phyloP scores from a whole-genome alignment of 2,888 invertebrate genomes.

The Idaea aversata region DNA sequence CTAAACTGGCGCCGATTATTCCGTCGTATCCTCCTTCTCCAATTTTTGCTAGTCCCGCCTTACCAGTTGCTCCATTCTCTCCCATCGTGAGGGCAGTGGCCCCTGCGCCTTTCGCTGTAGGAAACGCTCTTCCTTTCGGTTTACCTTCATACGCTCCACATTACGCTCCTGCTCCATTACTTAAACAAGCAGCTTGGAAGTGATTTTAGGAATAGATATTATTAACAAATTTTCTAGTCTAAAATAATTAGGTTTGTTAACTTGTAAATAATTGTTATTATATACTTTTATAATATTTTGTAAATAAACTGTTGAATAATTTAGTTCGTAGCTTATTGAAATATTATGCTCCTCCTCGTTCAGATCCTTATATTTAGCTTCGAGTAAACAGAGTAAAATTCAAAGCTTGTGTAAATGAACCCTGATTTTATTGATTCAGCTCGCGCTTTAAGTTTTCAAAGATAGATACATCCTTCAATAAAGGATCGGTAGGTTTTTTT shows the following conservation, averaged over 20 bases:
- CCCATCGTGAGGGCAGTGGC: conserved; percentile 45
- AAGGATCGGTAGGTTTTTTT: no score
- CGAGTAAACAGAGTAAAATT: no score
- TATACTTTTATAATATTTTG: conserved; percentile 44
- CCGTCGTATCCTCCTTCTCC: conserved; percentile 32
- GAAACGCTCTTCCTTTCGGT: conserved; percentile 43
- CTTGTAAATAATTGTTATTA: conserved; percentile 36
- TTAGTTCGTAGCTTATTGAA: background rate
- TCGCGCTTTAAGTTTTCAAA: no score
- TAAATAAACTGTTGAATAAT: conserved; percentile 41
- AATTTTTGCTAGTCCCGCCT: conserved; percentile 33
- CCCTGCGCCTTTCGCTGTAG: conserved; percentile 48
- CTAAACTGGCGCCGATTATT: conserved; percentile 20
- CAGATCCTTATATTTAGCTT: background rate
- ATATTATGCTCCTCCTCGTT: background rate
- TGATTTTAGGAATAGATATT: conserved; percentile 35
- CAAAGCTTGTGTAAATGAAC: no score
- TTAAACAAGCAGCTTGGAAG: conserved; percentile 67
- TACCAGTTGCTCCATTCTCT: conserved; percentile 47
- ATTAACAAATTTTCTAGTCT: conserved; percentile 5
- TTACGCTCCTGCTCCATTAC: conserved; percentile 43
- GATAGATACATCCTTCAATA: no score
- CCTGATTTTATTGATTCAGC: no score
- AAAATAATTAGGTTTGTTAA: conserved; percentile 26
- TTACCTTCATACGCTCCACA: conserved; percentile 44